Evolutionary conservation across 2,797 vertebrate genomes (phyloP), one percentile per base, ranked within the genome.

Genomic region (Sebastes goodei): DNA sequence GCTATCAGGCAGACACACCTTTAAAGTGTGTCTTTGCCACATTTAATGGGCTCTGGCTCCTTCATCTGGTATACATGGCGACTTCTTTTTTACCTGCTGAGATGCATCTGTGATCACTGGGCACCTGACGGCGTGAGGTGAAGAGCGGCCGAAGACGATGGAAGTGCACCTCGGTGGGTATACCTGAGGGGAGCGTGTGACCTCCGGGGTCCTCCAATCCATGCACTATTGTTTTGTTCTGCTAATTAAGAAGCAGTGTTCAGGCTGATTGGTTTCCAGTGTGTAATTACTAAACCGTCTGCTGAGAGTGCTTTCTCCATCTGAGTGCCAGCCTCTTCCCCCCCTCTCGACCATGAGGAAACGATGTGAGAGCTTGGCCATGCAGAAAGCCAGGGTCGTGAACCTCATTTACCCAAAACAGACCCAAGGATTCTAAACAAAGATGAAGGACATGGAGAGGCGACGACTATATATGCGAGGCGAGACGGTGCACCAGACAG

Each of bases 191-290:
- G 68, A 87, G 70, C 2, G 52, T 76, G 81, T 90, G 93, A 95
- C 92, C 92, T 93, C 92, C 68, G 76, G 90, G 94, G 88, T 81
- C 86, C 82, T 93, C 80, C 90, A 94, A 92, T 92, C 91, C 84
- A 90, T 91, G 90, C 87, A 87, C 94, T 93, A 92, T 95, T 95
- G 94, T 95, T 96, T 93, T 92, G 93, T 93, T 93, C 92, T 89
- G 92, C 94, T 96, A 96, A 96, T 96, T 96, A 96, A 95, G 93
- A 94, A 94, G 88, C 92, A 83, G 87, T 93, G 95, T 96, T 96
- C 93, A 88, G 92, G 92, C 91, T 96, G 95, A 96, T 96, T 96
- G 94, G 94, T 93, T 96, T 95, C 93, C 92, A 95, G 92, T 95
- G 92, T 95, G 92, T 95, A 96, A 96, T 96, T 96, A 96, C 91